phyloP scores from a whole-genome alignment of 2,113 vertebrate genomes.

The Cnemophilus loriae region DNA sequence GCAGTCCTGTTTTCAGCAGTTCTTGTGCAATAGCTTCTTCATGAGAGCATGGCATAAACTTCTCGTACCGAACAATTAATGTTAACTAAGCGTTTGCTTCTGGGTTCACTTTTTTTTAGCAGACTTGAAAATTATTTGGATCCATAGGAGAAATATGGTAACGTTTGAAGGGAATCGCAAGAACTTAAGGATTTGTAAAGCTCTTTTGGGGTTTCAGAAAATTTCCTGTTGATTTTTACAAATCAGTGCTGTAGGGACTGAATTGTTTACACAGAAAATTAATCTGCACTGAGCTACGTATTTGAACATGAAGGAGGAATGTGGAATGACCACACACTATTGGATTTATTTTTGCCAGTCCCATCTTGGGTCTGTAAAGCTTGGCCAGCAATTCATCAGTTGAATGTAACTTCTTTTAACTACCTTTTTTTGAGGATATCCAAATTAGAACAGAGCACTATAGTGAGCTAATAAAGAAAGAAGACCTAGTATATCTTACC shows the following conservation, averaged over 20 bases:
- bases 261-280: not conserved
- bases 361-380: not conserved
- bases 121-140: not conserved
- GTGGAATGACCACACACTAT: not conserved
- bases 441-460: conserved; percentile 85
- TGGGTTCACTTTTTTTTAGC: not conserved
- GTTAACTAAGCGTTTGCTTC: not conserved
- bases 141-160: not conserved
- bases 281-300: rapidly evolving
- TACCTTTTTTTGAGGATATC: conserved; percentile 82
- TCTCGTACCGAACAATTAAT: not conserved
- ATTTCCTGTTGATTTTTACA: not conserved
- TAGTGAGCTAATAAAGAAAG: conserved; percentile 81
- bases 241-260: not conserved
- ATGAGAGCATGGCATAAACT: not conserved
- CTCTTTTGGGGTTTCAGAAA: not conserved
- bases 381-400: not conserved
- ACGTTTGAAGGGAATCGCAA: not conserved
- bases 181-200: not conserved
- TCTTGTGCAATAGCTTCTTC: not conserved
- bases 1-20: not conserved
- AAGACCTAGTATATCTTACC: conserved; percentile 92
- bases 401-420: not conserved
- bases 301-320: not conserved
- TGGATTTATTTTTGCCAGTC: not conserved